phyloP scores from a whole-genome alignment of 2,113 vertebrate species.

The Meleagris gallopavo region DNA sequence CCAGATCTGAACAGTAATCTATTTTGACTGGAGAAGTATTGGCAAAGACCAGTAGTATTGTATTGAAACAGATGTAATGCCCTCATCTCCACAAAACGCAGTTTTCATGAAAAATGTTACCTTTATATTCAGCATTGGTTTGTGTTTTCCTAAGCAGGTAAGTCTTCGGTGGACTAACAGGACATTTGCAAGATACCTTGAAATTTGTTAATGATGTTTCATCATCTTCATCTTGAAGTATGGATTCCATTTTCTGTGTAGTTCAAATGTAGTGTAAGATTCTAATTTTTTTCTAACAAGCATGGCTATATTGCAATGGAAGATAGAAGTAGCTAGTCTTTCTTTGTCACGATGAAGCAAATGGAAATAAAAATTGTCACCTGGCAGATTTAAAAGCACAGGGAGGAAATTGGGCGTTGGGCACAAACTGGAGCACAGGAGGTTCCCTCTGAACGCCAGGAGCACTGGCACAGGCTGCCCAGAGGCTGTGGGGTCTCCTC shows the following conservation, averaged over 20 bases:
- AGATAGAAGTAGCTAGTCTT: not conserved
- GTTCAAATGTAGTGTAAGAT: not conserved
- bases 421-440: not conserved
- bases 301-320: not conserved
- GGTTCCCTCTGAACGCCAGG: not conserved
- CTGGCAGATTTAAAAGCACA: not conserved
- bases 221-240: not conserved
- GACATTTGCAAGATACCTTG: not conserved
- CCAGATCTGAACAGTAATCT: not conserved
- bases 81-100: not conserved
- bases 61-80: not conserved
- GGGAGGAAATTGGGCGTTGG: not conserved
- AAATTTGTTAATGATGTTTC: not conserved
- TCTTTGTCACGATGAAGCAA: not conserved
- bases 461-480: not conserved
- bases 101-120: not conserved
- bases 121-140: not conserved
- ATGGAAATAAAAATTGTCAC: not conserved
- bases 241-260: not conserved
- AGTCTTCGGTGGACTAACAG: not conserved
- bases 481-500: not conserved
- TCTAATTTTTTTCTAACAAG: not conserved
- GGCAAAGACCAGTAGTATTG: not conserved
- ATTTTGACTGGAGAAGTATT: not conserved
- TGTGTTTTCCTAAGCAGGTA: not conserved